phyloP scores from a whole-genome alignment of 2,888 invertebrate genomes.

The Atrina japonica region DNA sequence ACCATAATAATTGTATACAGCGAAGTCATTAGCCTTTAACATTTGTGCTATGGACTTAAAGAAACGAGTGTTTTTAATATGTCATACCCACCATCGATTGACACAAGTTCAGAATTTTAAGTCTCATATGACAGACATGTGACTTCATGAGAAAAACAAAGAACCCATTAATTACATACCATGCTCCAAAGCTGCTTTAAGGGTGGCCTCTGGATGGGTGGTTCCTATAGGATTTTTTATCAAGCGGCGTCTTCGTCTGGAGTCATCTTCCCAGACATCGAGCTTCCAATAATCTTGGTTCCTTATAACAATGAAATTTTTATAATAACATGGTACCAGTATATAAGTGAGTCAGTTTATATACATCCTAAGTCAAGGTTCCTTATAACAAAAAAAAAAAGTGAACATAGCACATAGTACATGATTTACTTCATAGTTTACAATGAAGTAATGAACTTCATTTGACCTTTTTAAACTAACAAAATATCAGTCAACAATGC shows the following conservation, averaged over 20 bases:
- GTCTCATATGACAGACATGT: too few relatives aligned
- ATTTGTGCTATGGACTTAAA: too few relatives aligned
- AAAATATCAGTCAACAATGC: too few relatives aligned
- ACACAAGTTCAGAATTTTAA: too few relatives aligned
- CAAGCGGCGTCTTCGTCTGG: conserved; percentile 94
- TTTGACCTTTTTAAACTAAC: too few relatives aligned
- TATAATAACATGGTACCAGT: not conserved
- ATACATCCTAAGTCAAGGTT: conserved; percentile 1
- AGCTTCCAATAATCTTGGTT: conserved; percentile 89
- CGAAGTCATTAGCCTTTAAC: too few relatives aligned
- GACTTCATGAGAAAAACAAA: not conserved
- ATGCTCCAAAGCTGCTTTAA: conserved; percentile 90
- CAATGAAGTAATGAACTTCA: too few relatives aligned
- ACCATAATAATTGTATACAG: too few relatives aligned
- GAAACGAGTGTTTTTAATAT: too few relatives aligned
- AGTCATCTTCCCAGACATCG: conserved; percentile 99
- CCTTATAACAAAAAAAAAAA: not conserved
- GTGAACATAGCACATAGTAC: too few relatives aligned
- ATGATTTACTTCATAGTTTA: too few relatives aligned
- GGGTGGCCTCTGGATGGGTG: conserved; percentile 91
- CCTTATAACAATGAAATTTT: conserved; percentile 41
- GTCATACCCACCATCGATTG: too few relatives aligned
- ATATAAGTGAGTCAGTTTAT: not conserved
- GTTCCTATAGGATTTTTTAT: conserved; percentile 97
- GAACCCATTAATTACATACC: conserved; percentile 74